These are phyloP conservation scores for Actinernus sp. DNA, from an alignment of 92 coral and sea anemone genomes.

Conservation along the genomic window DNA sequence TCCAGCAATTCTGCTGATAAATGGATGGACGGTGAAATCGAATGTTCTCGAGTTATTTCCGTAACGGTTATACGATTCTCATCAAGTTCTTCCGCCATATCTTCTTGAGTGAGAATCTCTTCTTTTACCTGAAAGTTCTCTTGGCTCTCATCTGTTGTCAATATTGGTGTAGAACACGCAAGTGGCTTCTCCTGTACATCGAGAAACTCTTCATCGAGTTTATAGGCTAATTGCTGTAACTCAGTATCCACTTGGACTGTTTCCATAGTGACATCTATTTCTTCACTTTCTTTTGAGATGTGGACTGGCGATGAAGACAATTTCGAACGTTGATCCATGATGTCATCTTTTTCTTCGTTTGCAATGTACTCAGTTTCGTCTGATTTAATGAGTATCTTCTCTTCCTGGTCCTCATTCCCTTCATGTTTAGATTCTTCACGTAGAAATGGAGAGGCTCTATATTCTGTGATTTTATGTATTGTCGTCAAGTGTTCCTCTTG, in stretches of 20 bases:
- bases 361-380: neutral
- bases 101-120: neutral
- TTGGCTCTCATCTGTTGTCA: constrained; percentile 7
- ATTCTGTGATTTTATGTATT: constrained; percentile 1
- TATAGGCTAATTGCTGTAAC: neutral
- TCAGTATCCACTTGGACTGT: neutral
- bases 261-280: neutral
- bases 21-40: neutral
- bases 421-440: neutral
- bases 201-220: constrained; percentile 4
- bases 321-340: too few relatives aligned
- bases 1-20: neutral
- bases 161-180: constrained; percentile 44
- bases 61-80: too few relatives aligned
- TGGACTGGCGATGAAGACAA: too few relatives aligned
- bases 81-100: neutral
- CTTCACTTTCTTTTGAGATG: neutral
- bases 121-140: neutral
- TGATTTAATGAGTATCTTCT: neutral
- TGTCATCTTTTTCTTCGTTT: constrained; percentile 2
- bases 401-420: neutral
- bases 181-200: constrained; percentile 13
- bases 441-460: neutral
- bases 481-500: constrained; percentile 9
- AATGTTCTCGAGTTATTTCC: neutral